Conservation (phyloP, 2,888 invertebrate species). For the Hetaerina titia region DNA sequence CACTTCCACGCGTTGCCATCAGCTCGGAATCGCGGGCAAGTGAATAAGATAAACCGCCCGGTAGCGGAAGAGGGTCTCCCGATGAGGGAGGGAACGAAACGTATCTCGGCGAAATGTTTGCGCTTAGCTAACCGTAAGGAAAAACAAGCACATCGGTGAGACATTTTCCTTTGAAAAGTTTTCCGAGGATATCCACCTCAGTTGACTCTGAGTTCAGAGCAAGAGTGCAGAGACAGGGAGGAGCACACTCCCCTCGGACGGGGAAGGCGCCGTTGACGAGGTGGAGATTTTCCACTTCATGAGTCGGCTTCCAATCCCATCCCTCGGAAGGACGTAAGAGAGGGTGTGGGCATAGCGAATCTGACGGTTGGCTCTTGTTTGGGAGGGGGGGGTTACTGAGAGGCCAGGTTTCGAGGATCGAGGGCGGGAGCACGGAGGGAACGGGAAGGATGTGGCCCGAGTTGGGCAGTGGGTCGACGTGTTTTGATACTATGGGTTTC, state of each 20-base stretch:
- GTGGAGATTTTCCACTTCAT: neutral
- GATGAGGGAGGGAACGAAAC: neutral
- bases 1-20: neutral
- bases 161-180: neutral
- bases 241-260: neutral
- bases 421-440: neutral
- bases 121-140: neutral
- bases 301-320: neutral
- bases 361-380: neutral
- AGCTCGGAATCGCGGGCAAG: neutral
- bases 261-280: neutral
- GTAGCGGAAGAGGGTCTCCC: neutral
- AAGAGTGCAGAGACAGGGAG: neutral
- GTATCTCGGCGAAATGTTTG: neutral
- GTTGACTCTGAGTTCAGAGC: neutral
- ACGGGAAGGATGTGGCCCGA: neutral
- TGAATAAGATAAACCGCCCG: neutral
- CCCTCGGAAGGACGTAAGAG: neutral
- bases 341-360: neutral
- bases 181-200: neutral
- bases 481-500: too few relatives aligned
- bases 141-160: constrained; percentile 8
- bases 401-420: neutral
- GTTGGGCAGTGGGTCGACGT: too few relatives aligned
- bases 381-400: too few relatives aligned